Percentiles rank a stretch among this genome's conserved stretches.
phyloP scores from a whole-genome alignment of 2,113 vertebrate species.

The Takifugu bimaculatus region DNA sequence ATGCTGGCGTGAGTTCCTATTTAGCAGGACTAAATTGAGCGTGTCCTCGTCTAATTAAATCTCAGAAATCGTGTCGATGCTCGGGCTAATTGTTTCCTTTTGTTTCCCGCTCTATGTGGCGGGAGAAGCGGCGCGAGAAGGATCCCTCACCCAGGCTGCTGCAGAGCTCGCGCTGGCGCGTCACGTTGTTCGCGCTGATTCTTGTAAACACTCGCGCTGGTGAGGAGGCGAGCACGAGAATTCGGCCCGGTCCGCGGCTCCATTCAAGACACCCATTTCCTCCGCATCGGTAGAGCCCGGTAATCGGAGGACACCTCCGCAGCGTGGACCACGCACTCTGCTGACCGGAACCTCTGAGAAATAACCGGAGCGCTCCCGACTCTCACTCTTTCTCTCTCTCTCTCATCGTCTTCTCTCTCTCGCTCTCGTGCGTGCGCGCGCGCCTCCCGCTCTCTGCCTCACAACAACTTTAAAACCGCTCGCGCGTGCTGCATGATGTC shows the following conservation, averaged over 20 bases:
- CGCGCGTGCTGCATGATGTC: not conserved
- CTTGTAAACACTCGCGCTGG: conserved; percentile 57
- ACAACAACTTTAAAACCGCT: conserved; percentile 36
- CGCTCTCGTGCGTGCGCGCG: conserved; percentile 1
- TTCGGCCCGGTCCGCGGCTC: conserved; percentile 45
- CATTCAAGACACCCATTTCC: conserved; percentile 60
- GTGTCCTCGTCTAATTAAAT: not conserved
- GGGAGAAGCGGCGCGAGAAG: conserved; percentile 39
- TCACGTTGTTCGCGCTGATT: conserved; percentile 66
- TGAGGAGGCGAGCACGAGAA: conserved; percentile 23
- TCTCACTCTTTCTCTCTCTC: conserved; percentile 11
- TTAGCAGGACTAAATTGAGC: too few species aligned
- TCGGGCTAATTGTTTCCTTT: conserved; percentile 19
- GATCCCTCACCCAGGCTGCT: conserved; percentile 73
- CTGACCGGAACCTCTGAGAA: conserved; percentile 41
- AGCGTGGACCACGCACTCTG: conserved; percentile 48
- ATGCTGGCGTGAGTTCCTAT: not conserved
- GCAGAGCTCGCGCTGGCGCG: conserved; percentile 69
- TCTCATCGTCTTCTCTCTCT: not conserved
- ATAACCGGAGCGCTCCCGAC: conserved; percentile 28
- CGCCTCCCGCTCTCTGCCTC: conserved; percentile 30
- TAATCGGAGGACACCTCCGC: conserved; percentile 41
- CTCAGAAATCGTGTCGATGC: not conserved
- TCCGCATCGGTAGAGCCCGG: conserved; percentile 47
- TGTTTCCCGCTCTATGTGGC: not conserved